These are phyloP conservation scores for Ectobius pallidus DNA, from an alignment of 2,888 invertebrate species.

Conservation along the genomic window DNA sequence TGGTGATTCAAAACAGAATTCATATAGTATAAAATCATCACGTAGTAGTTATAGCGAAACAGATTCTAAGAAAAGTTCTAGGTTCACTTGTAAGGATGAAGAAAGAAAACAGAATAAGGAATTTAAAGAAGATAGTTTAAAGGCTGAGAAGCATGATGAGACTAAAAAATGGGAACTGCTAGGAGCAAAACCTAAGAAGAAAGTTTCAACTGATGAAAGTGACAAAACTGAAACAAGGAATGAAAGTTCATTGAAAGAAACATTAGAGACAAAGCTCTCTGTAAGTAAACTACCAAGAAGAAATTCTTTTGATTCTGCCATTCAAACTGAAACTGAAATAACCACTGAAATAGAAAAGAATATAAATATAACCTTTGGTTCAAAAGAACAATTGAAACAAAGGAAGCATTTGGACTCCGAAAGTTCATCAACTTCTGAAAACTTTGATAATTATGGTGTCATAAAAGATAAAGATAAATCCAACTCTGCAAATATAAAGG, in stretches of 20 bases:
- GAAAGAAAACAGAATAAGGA: background rate
- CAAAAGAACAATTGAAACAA: background rate
- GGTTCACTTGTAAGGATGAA: conserved; percentile 7
- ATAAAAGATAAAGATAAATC: background rate
- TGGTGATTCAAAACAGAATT: conserved; percentile 8
- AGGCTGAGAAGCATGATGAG: conserved; percentile 10
- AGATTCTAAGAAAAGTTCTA: conserved; percentile 2
- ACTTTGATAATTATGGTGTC: background rate
- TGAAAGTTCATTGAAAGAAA: conserved; percentile 50
- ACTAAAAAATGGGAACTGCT: conserved; percentile 33
- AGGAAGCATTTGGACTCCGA: background rate
- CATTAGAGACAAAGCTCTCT: background rate
- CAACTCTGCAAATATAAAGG: background rate
- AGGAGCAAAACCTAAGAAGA: conserved; percentile 37
- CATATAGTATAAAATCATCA: background rate
- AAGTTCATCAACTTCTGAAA: background rate
- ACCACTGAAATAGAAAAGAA: conserved; percentile 61
- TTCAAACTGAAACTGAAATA: conserved; percentile 52
- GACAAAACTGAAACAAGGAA: background rate
- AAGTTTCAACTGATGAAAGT: background rate
- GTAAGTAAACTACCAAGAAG: background rate
- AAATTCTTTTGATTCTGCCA: background rate
- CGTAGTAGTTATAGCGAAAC: conserved; percentile 1
- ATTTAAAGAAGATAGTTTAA: background rate
- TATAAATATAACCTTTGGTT: conserved; percentile 42